A percentile compares a stretch with the other conserved stretches of the same genome.
phyloP scores from a whole-genome alignment of 2,113 vertebrate genomes.

The Falco punctatus region DNA sequence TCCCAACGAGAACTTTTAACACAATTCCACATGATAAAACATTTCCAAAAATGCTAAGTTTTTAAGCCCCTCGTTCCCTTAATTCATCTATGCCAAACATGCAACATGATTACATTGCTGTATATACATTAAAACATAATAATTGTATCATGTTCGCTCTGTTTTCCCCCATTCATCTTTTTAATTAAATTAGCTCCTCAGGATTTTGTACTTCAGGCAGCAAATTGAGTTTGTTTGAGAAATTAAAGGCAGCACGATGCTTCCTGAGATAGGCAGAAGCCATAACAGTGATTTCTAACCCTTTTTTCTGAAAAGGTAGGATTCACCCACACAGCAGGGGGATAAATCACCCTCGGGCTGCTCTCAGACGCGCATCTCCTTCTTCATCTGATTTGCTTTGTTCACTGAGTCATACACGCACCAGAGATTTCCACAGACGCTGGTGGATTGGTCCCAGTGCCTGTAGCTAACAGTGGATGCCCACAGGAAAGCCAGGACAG shows the following conservation, averaged over 20 bases:
- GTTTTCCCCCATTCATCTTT: not conserved
- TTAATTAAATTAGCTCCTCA: constrained; percentile 5
- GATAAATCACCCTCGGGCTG: not conserved
- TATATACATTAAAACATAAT: not conserved
- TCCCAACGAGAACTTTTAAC: not conserved
- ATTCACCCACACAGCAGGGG: not conserved
- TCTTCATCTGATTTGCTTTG: not conserved
- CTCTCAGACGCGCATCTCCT: not conserved
- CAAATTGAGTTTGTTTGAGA: not conserved
- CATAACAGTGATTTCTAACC: not conserved
- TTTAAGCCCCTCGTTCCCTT: not conserved
- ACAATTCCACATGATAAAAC: not conserved
- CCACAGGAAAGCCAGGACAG: not conserved
- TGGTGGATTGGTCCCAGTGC: fast-evolving
- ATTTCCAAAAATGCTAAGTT: not conserved
- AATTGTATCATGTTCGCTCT: not conserved
- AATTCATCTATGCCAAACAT: not conserved
- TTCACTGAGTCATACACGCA: not conserved
- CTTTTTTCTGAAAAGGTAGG: not conserved
- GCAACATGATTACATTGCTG: not conserved
- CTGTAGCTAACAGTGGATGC: not conserved
- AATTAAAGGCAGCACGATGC: not conserved
- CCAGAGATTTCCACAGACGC: not conserved
- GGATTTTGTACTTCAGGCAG: not conserved
- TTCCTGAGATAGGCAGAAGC: not conserved